Percentiles rank a stretch among this genome's conserved stretches.
phyloP scores from a whole-genome alignment of 2,888 invertebrate genomes.

The Xestia ashworthii region DNA sequence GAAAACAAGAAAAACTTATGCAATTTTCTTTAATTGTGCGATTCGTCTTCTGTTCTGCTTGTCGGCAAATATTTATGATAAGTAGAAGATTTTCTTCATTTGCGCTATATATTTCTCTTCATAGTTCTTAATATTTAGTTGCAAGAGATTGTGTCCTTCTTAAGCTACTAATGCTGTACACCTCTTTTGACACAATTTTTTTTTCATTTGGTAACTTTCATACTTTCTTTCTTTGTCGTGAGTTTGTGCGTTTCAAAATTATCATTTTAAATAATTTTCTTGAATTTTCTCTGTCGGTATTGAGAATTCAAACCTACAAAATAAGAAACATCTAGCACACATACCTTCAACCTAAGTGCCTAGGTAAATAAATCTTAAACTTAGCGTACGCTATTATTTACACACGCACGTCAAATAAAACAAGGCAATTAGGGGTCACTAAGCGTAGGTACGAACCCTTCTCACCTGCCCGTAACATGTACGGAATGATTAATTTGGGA shows the following conservation, averaged over 20 bases:
- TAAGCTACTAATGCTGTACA: not conserved
- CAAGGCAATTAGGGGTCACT: conserved; percentile 59
- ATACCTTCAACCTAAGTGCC: not conserved
- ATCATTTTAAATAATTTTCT: too few species aligned
- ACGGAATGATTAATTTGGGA: conserved; percentile 63
- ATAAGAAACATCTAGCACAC: not conserved
- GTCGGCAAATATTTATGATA: not conserved
- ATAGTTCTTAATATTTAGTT: not conserved
- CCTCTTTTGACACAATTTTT: not conserved
- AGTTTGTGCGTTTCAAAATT: not conserved
- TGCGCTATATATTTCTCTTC: not conserved
- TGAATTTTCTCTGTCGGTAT: too few species aligned
- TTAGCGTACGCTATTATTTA: conserved; percentile 39
- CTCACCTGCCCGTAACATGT: conserved; percentile 63
- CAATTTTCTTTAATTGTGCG: not conserved
- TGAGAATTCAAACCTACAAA: not conserved
- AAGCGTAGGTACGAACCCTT: conserved; percentile 54
- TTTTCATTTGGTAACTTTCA: not conserved
- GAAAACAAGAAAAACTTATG: not conserved
- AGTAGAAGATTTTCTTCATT: not conserved
- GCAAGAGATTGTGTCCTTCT: not conserved
- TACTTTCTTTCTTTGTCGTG: not conserved
- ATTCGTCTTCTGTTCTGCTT: not conserved
- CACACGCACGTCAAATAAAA: conserved; percentile 42
- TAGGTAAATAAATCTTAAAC: conserved; percentile 40